Evolutionary conservation across 2,888 invertebrate genomes (phyloP), one percentile per base, ranked within the genome.

Genomic region (Trachelus tabidus): DNA sequence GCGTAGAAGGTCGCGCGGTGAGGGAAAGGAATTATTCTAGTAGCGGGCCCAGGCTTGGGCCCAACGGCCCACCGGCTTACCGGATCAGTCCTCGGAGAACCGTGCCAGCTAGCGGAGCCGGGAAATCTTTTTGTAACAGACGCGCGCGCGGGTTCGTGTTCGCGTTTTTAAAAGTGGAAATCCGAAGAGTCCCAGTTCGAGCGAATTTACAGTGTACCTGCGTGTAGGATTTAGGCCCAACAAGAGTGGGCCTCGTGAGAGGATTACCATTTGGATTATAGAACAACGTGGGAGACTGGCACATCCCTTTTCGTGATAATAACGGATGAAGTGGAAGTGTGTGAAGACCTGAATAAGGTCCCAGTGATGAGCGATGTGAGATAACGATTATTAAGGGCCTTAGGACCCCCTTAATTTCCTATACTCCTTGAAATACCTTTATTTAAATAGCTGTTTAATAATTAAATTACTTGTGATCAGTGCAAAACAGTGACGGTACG

Each of bases 1-100:
- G 30, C 40, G 76, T 23, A 71, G 76, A 73, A 77, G 79, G 75
- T 75, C 69, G 73, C 71, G 68, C 75, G 77, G 77, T 68, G 37
- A 69, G 77, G 73, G 68, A 74, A 73, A 83, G 83, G 84, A 82
- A 79, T 81, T 83, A 83, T 34, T 76, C 56, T 76, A 71, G 87
- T 86, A 86, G 86, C 87, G 87, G 89, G 87, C 88, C 86, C 87
- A 85, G 85, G 84, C 83, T 86, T 73, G 86, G 86, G 81, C 82
- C 83, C 83, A 76, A 83, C 84, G 81, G 82, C 82, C 83, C 79
- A 84, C 87, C 85, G 87, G 40, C 56, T 23, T 56, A 56, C 56
- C 56, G 56, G 56, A 85, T 85, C 89, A 90, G 90, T 90, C 87
- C 88, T 88, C 87, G 87, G 86, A 87, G 89, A 89, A 87, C 88